A percentile compares a stretch with the other conserved stretches of the same genome.
These are phyloP conservation scores for Thera britannica DNA, from an alignment of 2,888 invertebrate genomes.

Conservation along the genomic window DNA sequence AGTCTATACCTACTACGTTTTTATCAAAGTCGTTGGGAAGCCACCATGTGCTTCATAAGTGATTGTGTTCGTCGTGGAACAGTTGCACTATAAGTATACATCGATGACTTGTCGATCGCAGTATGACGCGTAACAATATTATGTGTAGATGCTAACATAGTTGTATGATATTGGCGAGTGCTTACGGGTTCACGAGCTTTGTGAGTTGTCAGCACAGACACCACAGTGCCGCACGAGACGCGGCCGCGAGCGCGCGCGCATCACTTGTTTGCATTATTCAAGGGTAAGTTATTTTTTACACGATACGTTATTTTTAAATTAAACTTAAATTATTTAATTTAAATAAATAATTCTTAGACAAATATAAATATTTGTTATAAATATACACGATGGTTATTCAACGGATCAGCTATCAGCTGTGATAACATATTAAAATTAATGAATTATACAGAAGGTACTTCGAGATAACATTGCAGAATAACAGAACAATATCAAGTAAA, in stretches of 20 bases:
- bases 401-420: not conserved
- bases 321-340: too few species aligned
- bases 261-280: slow-evolving; percentile 20
- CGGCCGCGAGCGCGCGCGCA: slow-evolving; percentile 42
- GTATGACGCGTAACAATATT: too few species aligned
- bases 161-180: slow-evolving; percentile 17
- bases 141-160: not conserved
- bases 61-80: too few species aligned
- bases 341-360: too few species aligned
- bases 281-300: slow-evolving; percentile 29
- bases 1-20: too few species aligned
- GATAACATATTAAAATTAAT: not conserved
- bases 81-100: too few species aligned
- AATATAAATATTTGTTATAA: not conserved
- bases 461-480: not conserved
- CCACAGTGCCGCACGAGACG: slow-evolving; percentile 44
- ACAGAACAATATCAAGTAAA: slow-evolving; percentile 2
- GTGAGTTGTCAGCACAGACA: slow-evolving; percentile 32
- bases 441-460: too few species aligned
- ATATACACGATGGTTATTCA: not conserved
- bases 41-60: too few species aligned
- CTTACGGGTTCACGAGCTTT: slow-evolving; percentile 38
- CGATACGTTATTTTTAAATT: not conserved
- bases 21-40: too few species aligned
- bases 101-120: too few species aligned